These are phyloP conservation scores for Ophion obscuratus DNA, from an alignment of 2,888 invertebrate species.

Conservation along the genomic window DNA sequence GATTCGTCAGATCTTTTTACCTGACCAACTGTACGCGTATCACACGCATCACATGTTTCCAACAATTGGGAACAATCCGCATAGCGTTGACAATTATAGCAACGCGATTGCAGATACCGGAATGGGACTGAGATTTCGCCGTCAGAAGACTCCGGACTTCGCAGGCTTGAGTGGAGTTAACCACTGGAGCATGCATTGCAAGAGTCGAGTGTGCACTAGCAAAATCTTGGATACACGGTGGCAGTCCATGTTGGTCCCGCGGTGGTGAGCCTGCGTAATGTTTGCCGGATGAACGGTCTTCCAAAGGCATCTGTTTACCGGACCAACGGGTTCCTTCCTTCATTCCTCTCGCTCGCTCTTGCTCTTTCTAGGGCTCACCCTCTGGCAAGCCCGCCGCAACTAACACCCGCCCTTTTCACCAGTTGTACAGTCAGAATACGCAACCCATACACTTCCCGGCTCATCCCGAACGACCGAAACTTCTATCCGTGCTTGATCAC, in stretches of 20 bases:
- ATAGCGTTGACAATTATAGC: conserved; percentile 14
- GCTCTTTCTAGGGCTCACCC: conserved; percentile 41
- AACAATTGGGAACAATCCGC: conserved; percentile 39
- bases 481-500: conserved; percentile 53
- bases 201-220: conserved; percentile 50
- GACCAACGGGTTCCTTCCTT: conserved; percentile 75
- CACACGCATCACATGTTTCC: neutral
- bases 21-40: neutral
- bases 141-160: conserved; percentile 7
- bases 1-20: neutral
- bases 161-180: conserved; percentile 42
- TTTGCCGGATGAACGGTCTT: conserved; percentile 78
- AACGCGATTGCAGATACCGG: conserved; percentile 3
- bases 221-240: conserved; percentile 73
- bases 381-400: conserved; percentile 57
- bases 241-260: conserved; percentile 67
- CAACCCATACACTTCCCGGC: conserved; percentile 43
- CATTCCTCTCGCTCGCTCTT: conserved; percentile 64
- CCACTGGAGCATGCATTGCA: neutral
- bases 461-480: conserved; percentile 49
- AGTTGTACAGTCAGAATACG: conserved; percentile 39
- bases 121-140: conserved; percentile 11
- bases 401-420: conserved; percentile 36
- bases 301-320: conserved; percentile 78
- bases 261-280: conserved; percentile 77